phyloP scores from a whole-genome alignment of 2,797 vertebrate species.

The Sebastolobus alascanus region DNA sequence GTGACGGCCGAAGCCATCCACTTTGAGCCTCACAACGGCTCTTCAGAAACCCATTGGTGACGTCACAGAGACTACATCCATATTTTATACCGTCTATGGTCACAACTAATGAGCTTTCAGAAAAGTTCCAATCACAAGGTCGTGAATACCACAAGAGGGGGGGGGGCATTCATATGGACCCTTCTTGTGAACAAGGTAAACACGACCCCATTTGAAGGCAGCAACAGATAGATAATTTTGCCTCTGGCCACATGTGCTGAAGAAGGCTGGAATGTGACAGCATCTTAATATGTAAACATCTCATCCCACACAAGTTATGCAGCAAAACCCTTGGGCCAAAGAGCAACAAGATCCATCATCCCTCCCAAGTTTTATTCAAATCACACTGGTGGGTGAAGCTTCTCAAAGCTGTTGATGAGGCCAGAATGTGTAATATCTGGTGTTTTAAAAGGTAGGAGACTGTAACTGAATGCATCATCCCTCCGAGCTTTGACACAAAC shows the following conservation, averaged over 20 bases:
- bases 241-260: not conserved
- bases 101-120: not conserved
- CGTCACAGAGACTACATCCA: not conserved
- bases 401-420: conserved; percentile 21
- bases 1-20: not conserved
- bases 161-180: not conserved
- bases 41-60: not conserved
- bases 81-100: not conserved
- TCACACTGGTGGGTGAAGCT: conserved; percentile 9
- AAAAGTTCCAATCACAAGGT: not conserved
- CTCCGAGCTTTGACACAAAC: not conserved
- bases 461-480: not conserved
- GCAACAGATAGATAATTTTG: not conserved
- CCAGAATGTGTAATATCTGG: not conserved
- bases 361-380: conserved; percentile 23
- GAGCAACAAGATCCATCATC: conserved; percentile 14
- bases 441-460: conserved; percentile 17
- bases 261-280: conserved; percentile 7
- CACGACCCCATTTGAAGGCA: not conserved
- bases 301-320: conserved; percentile 25
- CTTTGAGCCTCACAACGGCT: not conserved
- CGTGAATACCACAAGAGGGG: not conserved
- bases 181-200: not conserved
- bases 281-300: conserved; percentile 26
- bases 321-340: not conserved